A percentile compares a stretch with the other conserved stretches of the same genome.
phyloP scores from a whole-genome alignment of 1,140 invertebrate genomes.

The Drosophila subobscura region DNA sequence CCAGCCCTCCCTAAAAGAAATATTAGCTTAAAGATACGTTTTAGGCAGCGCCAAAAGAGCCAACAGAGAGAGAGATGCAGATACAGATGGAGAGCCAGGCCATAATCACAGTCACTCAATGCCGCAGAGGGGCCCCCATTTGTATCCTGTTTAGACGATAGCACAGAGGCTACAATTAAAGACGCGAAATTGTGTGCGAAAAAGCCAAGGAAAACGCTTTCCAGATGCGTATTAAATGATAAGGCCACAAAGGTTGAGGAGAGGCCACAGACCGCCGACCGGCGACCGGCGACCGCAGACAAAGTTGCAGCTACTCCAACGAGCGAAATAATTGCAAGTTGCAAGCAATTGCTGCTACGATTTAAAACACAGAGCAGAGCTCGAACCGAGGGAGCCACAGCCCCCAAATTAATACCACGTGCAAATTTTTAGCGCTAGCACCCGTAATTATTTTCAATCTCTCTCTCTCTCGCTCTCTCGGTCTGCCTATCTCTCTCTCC shows the following conservation, averaged over 20 bases:
- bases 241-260: constrained; percentile 53
- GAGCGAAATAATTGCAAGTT: constrained; percentile 65
- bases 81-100: constrained; percentile 13
- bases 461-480: background rate
- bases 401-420: constrained; percentile 70
- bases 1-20: constrained; percentile 57
- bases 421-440: constrained; percentile 68
- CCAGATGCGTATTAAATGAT: constrained; percentile 77
- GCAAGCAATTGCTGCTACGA: constrained; percentile 67
- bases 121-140: constrained; percentile 42
- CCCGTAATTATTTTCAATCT: constrained; percentile 72
- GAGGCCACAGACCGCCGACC: constrained; percentile 42
- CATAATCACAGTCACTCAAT: constrained; percentile 67
- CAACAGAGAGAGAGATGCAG: constrained; percentile 3
- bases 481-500: constrained; percentile 3
- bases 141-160: constrained; percentile 71
- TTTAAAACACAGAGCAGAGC: constrained; percentile 57
- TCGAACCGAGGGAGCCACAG: constrained; percentile 3
- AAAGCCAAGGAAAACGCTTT: constrained; percentile 42
- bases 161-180: constrained; percentile 65
- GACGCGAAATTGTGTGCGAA: constrained; percentile 63
- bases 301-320: constrained; percentile 33
- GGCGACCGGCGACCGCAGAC: constrained; percentile 40
- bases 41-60: constrained; percentile 42
- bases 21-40: constrained; percentile 67